Evolutionary conservation across 2,113 vertebrate species (phyloP), one percentile per base, ranked within the genome.

Genomic region (Poecilia latipinna): DNA sequence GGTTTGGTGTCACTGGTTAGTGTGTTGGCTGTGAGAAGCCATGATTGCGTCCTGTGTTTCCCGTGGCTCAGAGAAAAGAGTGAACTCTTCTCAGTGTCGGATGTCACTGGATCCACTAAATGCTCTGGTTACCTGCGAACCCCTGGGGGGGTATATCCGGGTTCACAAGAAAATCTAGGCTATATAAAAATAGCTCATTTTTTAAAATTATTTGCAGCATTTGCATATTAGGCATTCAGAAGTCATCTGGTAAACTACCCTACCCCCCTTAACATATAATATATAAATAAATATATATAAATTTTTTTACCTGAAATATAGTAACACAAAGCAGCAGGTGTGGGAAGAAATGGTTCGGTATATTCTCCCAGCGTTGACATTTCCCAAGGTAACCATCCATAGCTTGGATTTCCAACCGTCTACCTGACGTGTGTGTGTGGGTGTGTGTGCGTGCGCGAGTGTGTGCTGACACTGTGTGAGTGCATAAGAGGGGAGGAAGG

Each of bases 251-350:
- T 51, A 65, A 69, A 80, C 79, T 65, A 85, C 68, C 66, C 66
- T 72, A 44, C 48, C 51, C 72, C 42, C 61, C 57, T 62, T 15
- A 72, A 12, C 35, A 11, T 11, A 8, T 37, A 37, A 37, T 37
- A 37, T 11, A 11, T 11, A 35, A 8, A 8, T 35, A 8, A 8
- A 35, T 8, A 35, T 35, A 35, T 35, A 35, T 35, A 12, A 12
- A 4, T 15, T 44, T 15, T 44, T 44, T 13, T 44, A 37, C 35
- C 10, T 37, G 73, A 77, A 75, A 84, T 88, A 84, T 82, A 75
- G 66, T 88, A 82, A 89, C 83, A 90, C 86, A 89, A 82, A 77
- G 78, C 79, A 75, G 75, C 85, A 90, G 82, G 89, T 93, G 89
- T 91, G 91, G 88, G 90, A 89, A 86, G 72, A 87, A 82, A 78